Percentiles rank a stretch among this genome's conserved stretches.
These are phyloP conservation scores for Mixornis gularis DNA, from an alignment of 2,113 vertebrate species.

Conservation along the genomic window DNA sequence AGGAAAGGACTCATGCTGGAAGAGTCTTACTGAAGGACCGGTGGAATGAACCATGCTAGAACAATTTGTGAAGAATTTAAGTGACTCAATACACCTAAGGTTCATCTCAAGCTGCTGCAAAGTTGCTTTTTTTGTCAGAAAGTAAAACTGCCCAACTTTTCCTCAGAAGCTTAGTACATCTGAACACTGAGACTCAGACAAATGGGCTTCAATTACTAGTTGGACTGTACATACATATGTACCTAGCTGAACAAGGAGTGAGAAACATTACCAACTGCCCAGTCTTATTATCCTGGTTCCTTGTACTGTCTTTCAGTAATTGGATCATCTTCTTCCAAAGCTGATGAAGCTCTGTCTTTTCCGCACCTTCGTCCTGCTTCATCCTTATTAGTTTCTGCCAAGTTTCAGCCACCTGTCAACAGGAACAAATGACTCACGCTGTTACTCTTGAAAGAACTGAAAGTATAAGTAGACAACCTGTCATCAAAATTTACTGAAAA, in stretches of 20 bases:
- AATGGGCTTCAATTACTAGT: neutral
- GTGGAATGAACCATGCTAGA: neutral
- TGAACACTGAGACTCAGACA: neutral
- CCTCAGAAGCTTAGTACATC: neutral
- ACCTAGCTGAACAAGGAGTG: neutral
- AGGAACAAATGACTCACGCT: neutral
- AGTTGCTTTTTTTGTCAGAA: neutral
- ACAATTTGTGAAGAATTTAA: neutral
- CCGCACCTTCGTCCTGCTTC: conserved; percentile 77
- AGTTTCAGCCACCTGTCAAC: conserved; percentile 77
- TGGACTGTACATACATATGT: neutral
- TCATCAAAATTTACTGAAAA: neutral
- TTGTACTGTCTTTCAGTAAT: conserved; percentile 72
- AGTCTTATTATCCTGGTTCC: conserved; percentile 77
- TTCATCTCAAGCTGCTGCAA: no score
- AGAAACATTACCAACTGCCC: conserved; percentile 77
- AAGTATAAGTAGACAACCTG: neutral
- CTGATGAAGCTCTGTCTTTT: conserved; percentile 78
- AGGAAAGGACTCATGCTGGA: neutral
- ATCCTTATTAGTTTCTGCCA: conserved; percentile 80
- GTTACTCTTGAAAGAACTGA: neutral
- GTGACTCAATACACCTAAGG: neutral
- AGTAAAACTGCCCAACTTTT: neutral
- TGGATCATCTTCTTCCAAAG: conserved; percentile 85
- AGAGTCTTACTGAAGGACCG: neutral